Evolutionary conservation across 2,888 invertebrate genomes (phyloP).

Genomic region (Eupithecia abbreviata): DNA sequence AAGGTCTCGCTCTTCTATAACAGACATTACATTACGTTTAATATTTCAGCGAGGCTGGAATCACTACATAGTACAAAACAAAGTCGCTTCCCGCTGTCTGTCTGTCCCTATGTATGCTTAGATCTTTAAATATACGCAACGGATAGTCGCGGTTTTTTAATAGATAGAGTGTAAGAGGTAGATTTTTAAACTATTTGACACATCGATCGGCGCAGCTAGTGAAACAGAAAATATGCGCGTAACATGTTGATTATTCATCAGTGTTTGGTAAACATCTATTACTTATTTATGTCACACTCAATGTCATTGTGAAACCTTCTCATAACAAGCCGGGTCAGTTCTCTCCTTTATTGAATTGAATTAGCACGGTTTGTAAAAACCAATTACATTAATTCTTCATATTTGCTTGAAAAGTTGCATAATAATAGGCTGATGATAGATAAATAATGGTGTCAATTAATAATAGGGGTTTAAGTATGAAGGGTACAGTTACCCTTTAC

Average conservation of each 20-base stretch:
- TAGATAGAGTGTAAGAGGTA: too few species aligned
- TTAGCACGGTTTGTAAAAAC: background rate
- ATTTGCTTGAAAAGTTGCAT: background rate
- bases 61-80: too few species aligned
- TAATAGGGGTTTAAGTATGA: too few species aligned
- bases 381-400: background rate
- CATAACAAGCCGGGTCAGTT: background rate
- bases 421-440: background rate
- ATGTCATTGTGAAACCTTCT: background rate
- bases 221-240: background rate
- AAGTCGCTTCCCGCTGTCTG: too few species aligned
- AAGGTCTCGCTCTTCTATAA: too few species aligned
- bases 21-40: background rate
- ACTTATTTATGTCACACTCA: background rate
- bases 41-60: background rate
- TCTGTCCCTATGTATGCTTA: too few species aligned
- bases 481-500: too few species aligned
- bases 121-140: too few species aligned
- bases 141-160: too few species aligned
- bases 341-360: background rate
- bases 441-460: background rate
- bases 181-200: too few species aligned
- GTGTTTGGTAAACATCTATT: background rate
- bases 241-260: background rate
- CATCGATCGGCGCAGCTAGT: too few species aligned